Conservation (phyloP, 2,888 invertebrate genomes). For the Anoplius nigerrimus region DNA sequence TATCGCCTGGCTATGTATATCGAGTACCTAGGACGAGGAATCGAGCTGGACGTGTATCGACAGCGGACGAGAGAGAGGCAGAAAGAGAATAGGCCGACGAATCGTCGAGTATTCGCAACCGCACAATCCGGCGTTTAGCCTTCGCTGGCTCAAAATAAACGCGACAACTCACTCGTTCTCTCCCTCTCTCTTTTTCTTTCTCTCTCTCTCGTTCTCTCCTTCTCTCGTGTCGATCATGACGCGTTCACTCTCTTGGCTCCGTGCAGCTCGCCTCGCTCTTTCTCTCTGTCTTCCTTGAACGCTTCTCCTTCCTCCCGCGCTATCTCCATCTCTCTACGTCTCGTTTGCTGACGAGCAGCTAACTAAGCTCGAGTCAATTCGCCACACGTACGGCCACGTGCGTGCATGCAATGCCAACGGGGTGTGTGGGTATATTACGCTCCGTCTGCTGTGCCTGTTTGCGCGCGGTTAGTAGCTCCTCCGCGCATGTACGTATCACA, state of each 20-base stretch:
- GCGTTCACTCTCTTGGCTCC: neutral
- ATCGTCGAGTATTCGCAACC: constrained; percentile 60
- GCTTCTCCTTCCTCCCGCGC: neutral
- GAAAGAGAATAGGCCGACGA: constrained; percentile 42
- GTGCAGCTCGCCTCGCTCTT: neutral
- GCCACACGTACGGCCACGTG: constrained; percentile 37
- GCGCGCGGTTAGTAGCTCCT: no score
- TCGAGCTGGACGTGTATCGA: neutral
- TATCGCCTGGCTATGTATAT: no score
- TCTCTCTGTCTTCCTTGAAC: neutral
- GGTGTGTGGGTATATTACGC: no score
- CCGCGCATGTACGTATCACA: no score
- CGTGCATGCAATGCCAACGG: constrained; percentile 5
- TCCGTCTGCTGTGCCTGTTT: no score
- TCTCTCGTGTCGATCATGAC: neutral
- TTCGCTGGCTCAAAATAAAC: constrained; percentile 69
- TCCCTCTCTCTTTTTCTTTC: neutral
- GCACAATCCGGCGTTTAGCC: constrained; percentile 62
- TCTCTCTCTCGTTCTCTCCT: neutral
- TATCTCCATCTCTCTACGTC: constrained; percentile 31
- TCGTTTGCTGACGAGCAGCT: constrained; percentile 33
- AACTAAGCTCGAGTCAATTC: constrained; percentile 42
- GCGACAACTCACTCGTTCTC: constrained; percentile 46
- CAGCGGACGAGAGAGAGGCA: constrained; percentile 25
- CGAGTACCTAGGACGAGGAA: no score